Conservation (phyloP, 2,797 vertebrate species). For the Epinephelus awoara region DNA sequence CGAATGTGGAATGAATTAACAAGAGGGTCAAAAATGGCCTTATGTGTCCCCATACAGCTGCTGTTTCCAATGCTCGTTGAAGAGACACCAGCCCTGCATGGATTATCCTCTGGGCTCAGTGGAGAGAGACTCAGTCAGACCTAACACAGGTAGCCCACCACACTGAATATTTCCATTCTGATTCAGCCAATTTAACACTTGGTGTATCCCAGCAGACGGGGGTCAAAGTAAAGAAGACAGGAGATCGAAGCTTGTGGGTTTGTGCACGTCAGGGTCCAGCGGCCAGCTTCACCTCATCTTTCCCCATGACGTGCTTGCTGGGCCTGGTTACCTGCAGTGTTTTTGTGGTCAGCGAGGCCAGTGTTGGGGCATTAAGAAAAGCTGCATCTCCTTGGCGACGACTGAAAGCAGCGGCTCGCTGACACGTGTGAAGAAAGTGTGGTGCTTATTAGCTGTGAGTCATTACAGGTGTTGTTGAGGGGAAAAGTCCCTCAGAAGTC, state of each 20-base stretch:
- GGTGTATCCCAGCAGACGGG: slow-evolving; percentile 20
- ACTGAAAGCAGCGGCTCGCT: slow-evolving; percentile 24
- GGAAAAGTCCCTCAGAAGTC: slow-evolving; percentile 7
- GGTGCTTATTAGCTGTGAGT: slow-evolving; percentile 35
- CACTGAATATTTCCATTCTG: slow-evolving; percentile 49
- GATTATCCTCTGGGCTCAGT: slow-evolving; percentile 39
- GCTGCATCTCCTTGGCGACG: slow-evolving; percentile 23
- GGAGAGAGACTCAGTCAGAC: slow-evolving; percentile 33
- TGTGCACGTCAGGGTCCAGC: slow-evolving; percentile 24
- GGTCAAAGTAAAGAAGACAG: slow-evolving; percentile 58
- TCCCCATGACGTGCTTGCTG: slow-evolving; percentile 9
- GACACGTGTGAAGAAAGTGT: slow-evolving; percentile 16
- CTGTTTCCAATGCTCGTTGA: slow-evolving; percentile 34
- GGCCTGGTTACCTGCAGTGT: slow-evolving; percentile 8
- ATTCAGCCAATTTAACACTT: slow-evolving; percentile 57
- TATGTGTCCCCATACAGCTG: slow-evolving; percentile 28
- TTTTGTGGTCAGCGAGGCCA: slow-evolving; percentile 21
- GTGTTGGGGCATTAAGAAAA: background rate
- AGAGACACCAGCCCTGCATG: slow-evolving; percentile 30
- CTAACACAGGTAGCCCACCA: slow-evolving; percentile 22
- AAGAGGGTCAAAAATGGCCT: slow-evolving; percentile 31
- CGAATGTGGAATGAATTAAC: slow-evolving; percentile 43
- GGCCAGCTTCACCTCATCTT: slow-evolving; percentile 48
- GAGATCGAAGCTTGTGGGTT: slow-evolving; percentile 51
- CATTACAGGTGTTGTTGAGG: slow-evolving; percentile 17